These are phyloP conservation scores for Parus major DNA, from an alignment of 2,113 vertebrate genomes.

Conservation along the genomic window DNA sequence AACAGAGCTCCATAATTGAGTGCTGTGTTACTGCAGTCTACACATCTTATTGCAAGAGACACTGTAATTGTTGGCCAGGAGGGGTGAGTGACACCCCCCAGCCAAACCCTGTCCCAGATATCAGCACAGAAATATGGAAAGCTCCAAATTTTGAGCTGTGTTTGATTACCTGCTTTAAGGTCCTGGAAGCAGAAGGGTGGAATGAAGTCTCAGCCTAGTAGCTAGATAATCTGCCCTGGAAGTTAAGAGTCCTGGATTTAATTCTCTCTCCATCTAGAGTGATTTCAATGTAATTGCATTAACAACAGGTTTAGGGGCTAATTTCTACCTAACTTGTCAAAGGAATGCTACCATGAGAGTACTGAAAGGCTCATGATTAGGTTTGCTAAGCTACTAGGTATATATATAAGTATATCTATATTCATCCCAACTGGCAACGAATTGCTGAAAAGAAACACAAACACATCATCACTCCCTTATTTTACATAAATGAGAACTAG, in stretches of 20 bases:
- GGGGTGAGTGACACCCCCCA: neutral
- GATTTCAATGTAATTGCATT: neutral
- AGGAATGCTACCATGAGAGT: neutral
- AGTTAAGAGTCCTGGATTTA: neutral
- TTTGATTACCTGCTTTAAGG: neutral
- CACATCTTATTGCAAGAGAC: neutral
- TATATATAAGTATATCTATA: neutral
- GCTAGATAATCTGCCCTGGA: neutral
- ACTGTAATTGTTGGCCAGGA: neutral
- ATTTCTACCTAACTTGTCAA: neutral
- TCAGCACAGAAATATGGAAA: neutral
- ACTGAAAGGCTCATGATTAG: neutral
- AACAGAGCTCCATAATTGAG: fast-evolving
- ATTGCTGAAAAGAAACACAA: neutral
- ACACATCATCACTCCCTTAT: neutral
- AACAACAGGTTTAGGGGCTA: neutral
- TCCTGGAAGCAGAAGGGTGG: neutral
- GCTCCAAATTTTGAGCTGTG: neutral
- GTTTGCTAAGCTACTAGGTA: neutral
- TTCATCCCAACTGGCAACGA: neutral
- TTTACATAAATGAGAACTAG: neutral
- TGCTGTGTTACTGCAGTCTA: neutral
- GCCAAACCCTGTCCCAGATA: neutral
- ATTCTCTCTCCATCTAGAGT: neutral
- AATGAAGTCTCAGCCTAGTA: neutral